Base-by-base conservation (phyloP, 2,113 vertebrate genomes). In the Oncorhynchus keta region DNA sequence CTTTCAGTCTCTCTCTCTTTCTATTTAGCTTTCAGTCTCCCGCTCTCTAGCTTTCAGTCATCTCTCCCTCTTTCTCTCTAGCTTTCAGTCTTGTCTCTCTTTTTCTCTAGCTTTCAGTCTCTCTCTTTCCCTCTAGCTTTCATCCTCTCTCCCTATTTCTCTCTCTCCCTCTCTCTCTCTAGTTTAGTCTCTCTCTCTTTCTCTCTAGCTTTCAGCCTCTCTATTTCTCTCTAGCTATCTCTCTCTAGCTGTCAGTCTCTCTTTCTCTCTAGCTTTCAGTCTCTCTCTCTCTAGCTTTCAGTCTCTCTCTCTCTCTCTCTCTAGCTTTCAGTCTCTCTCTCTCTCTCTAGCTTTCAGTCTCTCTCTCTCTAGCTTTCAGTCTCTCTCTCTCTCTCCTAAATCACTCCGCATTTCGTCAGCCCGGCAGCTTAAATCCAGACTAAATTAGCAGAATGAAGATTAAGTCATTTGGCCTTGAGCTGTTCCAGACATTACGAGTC, bases 391-490 rank as follows among this genome's bases (percentile, higher is more conserved):
- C 88, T 88, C 89, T 87, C 90, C 88, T 87, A 80, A 86, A 89
- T 91, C 89, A 90, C 86, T 91, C 90, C 90, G 85, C 87, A 91
- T 89, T 91, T 90, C 86, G 89, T 89, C 91, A 92, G 91, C 84
- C 87, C 86, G 48, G 20, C 88, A 89, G 84, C 90, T 90, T 89
- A 90, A 89, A 91, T 90, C 88, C 87, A 90, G 91, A 91, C 91
- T 92, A 93, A 93, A 92, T 91, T 91, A 93, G 87, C 85, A 84
- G 89, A 93, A 93, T 91, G 91, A 93, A 93, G 91, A 93, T 93
- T 91, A 93, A 93, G 92, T 90, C 85, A 90, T 92, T 90, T 91
- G 89, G 89, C 88, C 86, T 78, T 87, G 85, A 91, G 89, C 90
- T 89, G 85, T 90, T 85, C 78, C 67, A 86, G 87, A 91, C 90